phyloP scores from a whole-genome alignment of 2,888 invertebrate genomes.

The Nowickia ferox region DNA sequence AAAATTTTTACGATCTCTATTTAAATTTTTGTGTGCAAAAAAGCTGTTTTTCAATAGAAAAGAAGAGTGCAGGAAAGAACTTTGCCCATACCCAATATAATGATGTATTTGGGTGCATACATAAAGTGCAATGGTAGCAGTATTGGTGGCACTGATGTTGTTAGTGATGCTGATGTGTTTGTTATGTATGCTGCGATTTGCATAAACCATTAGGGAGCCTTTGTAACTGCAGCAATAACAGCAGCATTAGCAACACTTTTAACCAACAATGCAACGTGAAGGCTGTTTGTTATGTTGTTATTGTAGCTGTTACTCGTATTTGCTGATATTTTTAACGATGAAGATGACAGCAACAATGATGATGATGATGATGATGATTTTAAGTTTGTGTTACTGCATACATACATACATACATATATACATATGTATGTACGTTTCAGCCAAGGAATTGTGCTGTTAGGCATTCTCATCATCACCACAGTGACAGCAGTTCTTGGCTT shows the following conservation, averaged over 20 bases:
- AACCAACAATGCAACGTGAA: constrained; percentile 64
- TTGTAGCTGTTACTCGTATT: constrained; percentile 28
- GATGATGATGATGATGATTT: constrained; percentile 56
- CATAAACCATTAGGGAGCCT: constrained; percentile 71
- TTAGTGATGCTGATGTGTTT: constrained; percentile 54
- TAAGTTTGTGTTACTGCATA: constrained; percentile 45
- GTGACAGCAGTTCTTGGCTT: constrained; percentile 26
- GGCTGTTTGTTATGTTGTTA: constrained; percentile 42
- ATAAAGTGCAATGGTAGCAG: constrained; percentile 13
- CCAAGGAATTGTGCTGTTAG: constrained; percentile 57
- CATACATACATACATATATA: too few species aligned
- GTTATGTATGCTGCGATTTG: constrained; percentile 63
- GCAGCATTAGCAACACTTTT: constrained; percentile 72
- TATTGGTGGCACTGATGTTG: constrained; percentile 45
- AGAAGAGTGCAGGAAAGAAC: background rate
- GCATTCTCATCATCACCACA: constrained; percentile 57
- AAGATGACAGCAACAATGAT: constrained; percentile 43
- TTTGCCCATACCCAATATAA: background rate
- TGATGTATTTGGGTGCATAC: background rate
- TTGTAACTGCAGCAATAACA: constrained; percentile 70
- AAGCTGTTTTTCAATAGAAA: too few species aligned
- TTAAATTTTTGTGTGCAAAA: too few species aligned
- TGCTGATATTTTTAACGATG: constrained; percentile 54
- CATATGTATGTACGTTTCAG: too few species aligned
- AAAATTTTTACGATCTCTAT: too few species aligned